Conservation (phyloP, 2,888 invertebrate species). For the Catocala fraxini region DNA sequence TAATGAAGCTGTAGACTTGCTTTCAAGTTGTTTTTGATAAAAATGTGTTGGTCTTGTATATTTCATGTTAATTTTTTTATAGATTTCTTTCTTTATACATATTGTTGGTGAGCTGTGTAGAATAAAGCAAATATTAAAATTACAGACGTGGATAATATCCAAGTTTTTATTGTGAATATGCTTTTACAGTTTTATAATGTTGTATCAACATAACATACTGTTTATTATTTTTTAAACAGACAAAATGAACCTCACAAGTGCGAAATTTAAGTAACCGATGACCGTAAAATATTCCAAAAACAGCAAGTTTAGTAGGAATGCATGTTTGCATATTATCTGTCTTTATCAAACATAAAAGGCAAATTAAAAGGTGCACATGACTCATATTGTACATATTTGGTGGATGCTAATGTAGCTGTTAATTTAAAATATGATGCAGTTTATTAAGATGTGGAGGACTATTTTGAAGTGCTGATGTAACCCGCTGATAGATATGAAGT, state of each 20-base stretch:
- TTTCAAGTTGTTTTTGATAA: too few relatives aligned
- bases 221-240: too few relatives aligned
- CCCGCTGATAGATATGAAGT: conserved; percentile 35
- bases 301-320: neutral
- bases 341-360: conserved; percentile 25
- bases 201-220: too few relatives aligned
- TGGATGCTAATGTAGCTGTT: conserved; percentile 28
- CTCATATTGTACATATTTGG: conserved; percentile 40
- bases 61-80: too few relatives aligned
- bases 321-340: neutral
- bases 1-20: neutral
- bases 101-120: too few relatives aligned
- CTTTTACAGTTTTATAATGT: too few relatives aligned
- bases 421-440: conserved; percentile 37
- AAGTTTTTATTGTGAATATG: too few relatives aligned
- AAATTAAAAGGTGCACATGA: conserved; percentile 33
- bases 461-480: conserved; percentile 33
- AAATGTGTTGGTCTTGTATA: neutral
- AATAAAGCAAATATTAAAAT: too few relatives aligned
- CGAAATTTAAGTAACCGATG: neutral
- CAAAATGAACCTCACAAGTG: too few relatives aligned
- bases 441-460: conserved; percentile 26
- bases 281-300: neutral
- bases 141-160: too few relatives aligned
- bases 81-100: too few relatives aligned